These are phyloP conservation scores for Amblyteles armatorius DNA, from an alignment of 2,888 invertebrate species.

Conservation along the genomic window DNA sequence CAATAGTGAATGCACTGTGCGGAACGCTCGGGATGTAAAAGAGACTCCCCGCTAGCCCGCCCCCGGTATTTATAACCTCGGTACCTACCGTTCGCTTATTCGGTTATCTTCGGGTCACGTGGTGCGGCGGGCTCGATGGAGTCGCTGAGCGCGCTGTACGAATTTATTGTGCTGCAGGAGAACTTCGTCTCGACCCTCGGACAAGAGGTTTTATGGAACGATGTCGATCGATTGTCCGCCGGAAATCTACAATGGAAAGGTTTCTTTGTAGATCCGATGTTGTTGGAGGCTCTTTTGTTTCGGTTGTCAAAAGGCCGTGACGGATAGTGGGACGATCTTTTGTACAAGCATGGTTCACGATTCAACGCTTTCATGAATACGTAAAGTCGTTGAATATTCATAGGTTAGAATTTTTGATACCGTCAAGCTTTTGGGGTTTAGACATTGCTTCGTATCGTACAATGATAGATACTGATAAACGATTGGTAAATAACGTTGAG, in stretches of 20 bases:
- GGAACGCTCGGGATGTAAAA: conserved; percentile 88
- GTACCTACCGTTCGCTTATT: conserved; percentile 71
- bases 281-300: neutral
- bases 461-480: neutral
- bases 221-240: too few species aligned
- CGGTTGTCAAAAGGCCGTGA: neutral
- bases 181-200: too few species aligned
- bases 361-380: neutral
- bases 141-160: neutral
- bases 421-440: neutral
- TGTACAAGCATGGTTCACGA: neutral
- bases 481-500: neutral
- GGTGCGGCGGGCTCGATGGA: conserved; percentile 26
- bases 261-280: neutral
- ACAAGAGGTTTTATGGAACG: too few species aligned
- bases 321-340: neutral
- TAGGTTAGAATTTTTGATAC: neutral
- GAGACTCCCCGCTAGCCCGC: conserved; percentile 87
- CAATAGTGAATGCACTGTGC: conserved; percentile 72
- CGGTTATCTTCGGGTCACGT: conserved; percentile 67
- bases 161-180: too few species aligned
- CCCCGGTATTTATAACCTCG: conserved; percentile 89
- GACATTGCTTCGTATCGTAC: neutral
- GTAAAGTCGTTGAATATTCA: neutral
- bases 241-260: too few species aligned